Evolutionary conservation across 1,140 invertebrate genomes (phyloP).

Genomic region (Drosophila micromelanica): DNA sequence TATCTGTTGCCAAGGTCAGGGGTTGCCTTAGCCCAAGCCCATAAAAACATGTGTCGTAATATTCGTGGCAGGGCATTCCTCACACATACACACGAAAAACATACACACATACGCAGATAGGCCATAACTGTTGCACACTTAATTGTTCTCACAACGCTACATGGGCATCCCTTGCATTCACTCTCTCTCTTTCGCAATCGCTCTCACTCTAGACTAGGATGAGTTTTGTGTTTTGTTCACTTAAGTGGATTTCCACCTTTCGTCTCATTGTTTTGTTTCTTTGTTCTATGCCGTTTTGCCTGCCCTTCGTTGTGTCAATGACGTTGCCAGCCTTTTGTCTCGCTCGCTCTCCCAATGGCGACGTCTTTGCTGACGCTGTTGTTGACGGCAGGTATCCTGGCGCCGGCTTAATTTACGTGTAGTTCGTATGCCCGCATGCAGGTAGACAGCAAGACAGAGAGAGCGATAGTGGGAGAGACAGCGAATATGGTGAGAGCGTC

Average conservation of each 20-base stretch:
- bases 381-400: constrained; percentile 76
- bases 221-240: constrained; percentile 44
- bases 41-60: constrained; percentile 82
- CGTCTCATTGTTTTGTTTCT: constrained; percentile 50
- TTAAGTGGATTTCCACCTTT: constrained; percentile 83
- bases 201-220: not conserved
- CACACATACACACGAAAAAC: constrained; percentile 42
- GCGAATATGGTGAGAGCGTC: constrained; percentile 4
- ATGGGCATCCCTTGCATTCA: constrained; percentile 5
- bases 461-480: not conserved
- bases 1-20: constrained; percentile 74
- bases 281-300: constrained; percentile 51
- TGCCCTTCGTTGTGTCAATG: constrained; percentile 66
- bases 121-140: constrained; percentile 78
- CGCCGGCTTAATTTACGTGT: constrained; percentile 79
- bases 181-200: not conserved
- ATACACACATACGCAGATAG: constrained; percentile 25
- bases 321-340: constrained; percentile 77
- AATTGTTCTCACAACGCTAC: constrained; percentile 67
- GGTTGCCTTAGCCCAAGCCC: constrained; percentile 66
- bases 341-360: constrained; percentile 20
- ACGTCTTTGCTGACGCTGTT: constrained; percentile 6
- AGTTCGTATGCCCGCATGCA: constrained; percentile 28
- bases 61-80: constrained; percentile 71
- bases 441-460: constrained; percentile 46